Evolutionary conservation across 2,888 invertebrate species (phyloP), one percentile per base, ranked within the genome.

Genomic region (Epistrophella euchroma): DNA sequence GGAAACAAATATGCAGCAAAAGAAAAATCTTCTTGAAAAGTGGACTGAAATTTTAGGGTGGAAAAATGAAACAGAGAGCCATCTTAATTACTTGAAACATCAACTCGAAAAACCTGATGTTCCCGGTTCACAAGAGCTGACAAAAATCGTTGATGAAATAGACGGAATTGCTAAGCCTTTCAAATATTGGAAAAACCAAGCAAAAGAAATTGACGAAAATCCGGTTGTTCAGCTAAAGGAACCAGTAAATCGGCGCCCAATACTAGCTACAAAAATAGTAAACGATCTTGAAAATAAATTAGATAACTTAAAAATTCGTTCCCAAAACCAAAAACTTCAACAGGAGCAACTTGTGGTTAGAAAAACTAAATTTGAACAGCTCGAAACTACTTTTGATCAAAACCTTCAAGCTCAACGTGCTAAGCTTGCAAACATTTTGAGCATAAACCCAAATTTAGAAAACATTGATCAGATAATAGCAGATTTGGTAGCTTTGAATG

Each of bases 1-100:
- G 45, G 96, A 96, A 90, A 95, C 94, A 47, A 95, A 95, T 88
- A 94, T 97, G 88, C 94, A 95, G 89, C 94, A 95, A 88, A 97
- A 96, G 91, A 96, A 96, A 90, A 93, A 93, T 0, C 94, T 95
- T 4, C 91, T 97, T 32, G 96, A 97, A 90, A 96, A 96, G 90
- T 97, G 98, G 97, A 95, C 95, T 0, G 97, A 97, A 89, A 93
- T 98, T 32, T 92, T 97, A 10, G 96, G 95, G 89, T 97, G 97
- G 96, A 95, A 96, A 88, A 95, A 96, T 71, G 97, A 97, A 88
- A 95, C 96, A 0, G 95, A 95, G 88, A 96, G 96, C 88, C 97
- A 96, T 90, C 92, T 97, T 56, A 95, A 95, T 66, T 97, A 97
- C 89, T 94, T 96, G 82, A 96, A 97, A 89, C 96, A 97, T 89